Conservation (phyloP, 2,888 invertebrate genomes). For the Scaeva pyrastri region DNA sequence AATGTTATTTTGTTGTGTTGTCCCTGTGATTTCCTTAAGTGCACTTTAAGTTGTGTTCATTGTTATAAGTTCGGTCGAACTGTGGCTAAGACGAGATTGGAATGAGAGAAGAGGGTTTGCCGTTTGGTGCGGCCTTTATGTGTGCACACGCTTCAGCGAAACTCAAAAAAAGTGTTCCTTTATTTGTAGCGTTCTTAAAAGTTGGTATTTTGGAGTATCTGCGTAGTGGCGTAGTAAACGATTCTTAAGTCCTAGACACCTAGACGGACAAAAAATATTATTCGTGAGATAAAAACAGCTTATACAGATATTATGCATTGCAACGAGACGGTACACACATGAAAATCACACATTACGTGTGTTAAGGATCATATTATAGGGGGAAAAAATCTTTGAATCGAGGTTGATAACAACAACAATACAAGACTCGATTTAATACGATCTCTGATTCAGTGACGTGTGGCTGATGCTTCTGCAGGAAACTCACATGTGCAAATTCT, state of each 20-base stretch:
- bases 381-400: slow-evolving; percentile 25
- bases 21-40: slow-evolving; percentile 66
- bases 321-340: not conserved
- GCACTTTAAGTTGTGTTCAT: slow-evolving; percentile 68
- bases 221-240: slow-evolving; percentile 54
- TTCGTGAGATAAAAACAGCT: slow-evolving; percentile 60
- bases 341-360: not conserved
- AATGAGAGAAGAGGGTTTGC: slow-evolving; percentile 15
- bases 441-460: slow-evolving; percentile 54
- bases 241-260: slow-evolving; percentile 15
- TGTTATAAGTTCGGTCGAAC: slow-evolving; percentile 29
- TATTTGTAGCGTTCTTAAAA: slow-evolving; percentile 8
- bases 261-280: slow-evolving; percentile 45
- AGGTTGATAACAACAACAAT: slow-evolving; percentile 45
- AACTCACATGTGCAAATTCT: slow-evolving; percentile 28
- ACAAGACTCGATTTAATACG: slow-evolving; percentile 24
- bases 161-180: slow-evolving; percentile 5
- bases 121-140: slow-evolving; percentile 51
- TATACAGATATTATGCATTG: slow-evolving; percentile 40
- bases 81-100: slow-evolving; percentile 5
- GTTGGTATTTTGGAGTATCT: slow-evolving; percentile 22
- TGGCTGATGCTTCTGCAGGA: not conserved
- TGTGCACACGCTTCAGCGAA: slow-evolving; percentile 67
- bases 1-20: slow-evolving; percentile 40
- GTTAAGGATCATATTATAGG: not conserved